Evolutionary conservation across 1,140 invertebrate species (phyloP).

Genomic region (Ceratitis capitata): DNA sequence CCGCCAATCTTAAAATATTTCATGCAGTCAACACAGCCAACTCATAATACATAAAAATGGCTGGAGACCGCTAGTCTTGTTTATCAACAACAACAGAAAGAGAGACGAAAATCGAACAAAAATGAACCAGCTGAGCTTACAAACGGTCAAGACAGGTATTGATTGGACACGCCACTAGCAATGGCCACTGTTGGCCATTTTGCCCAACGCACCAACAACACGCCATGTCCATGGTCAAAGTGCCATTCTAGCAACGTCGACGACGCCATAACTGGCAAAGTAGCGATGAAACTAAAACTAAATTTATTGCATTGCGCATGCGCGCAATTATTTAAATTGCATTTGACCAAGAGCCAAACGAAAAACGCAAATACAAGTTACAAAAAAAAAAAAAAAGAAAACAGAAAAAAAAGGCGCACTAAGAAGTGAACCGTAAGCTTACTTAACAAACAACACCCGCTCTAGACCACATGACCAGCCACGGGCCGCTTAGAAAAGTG

Average conservation of each 20-base stretch:
- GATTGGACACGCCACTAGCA: constrained; percentile 19
- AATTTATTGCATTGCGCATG: constrained; percentile 32
- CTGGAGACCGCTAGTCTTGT: background rate
- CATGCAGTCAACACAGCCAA: background rate
- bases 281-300: background rate
- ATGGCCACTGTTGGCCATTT: background rate
- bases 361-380: background rate
- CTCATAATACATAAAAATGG: no score
- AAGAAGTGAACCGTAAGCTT: background rate
- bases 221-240: background rate
- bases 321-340: constrained; percentile 35
- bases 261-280: background rate
- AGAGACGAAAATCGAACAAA: background rate
- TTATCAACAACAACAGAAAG: background rate
- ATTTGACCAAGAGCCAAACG: background rate
- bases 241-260: background rate
- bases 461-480: background rate
- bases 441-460: background rate
- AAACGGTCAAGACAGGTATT: background rate
- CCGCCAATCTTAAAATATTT: background rate
- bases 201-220: background rate
- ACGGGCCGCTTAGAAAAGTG: background rate
- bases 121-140: background rate
- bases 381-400: background rate
- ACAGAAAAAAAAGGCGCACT: no score